phyloP scores from a whole-genome alignment of 2,888 invertebrate genomes.

The Melieria picta region DNA sequence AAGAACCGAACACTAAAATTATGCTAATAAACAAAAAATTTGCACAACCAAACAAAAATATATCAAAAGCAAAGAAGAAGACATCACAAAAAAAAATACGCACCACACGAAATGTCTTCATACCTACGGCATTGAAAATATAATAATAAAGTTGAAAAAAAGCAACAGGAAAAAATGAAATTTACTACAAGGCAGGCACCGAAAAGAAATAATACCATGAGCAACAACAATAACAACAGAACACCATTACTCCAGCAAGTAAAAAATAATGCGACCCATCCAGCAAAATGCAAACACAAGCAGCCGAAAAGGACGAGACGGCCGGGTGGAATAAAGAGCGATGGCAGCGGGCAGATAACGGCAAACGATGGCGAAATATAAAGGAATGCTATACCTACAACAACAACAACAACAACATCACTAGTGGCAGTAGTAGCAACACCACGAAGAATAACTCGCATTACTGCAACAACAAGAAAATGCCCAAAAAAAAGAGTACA shows the following conservation, averaged over 20 bases:
- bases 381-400: neutral
- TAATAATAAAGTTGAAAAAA: neutral
- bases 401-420: neutral
- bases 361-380: slow-evolving; percentile 15
- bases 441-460: neutral
- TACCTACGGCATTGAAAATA: neutral
- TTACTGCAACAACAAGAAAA: no score
- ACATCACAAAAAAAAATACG: neutral
- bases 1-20: no score
- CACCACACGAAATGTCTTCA: neutral
- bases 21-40: no score
- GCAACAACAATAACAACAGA: neutral
- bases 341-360: slow-evolving; percentile 17
- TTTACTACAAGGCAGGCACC: neutral
- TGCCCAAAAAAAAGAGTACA: neutral
- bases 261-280: slow-evolving; percentile 20
- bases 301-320: neutral
- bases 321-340: neutral
- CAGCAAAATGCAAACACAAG: neutral
- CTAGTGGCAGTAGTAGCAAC: neutral
- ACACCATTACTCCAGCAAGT: slow-evolving; percentile 6
- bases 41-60: no score
- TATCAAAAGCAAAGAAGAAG: no score
- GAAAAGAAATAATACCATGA: neutral
- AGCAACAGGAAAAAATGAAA: slow-evolving; percentile 12